Evolutionary conservation across 1,140 invertebrate genomes (phyloP).

Genomic region (Octopus bimaculoides): DNA sequence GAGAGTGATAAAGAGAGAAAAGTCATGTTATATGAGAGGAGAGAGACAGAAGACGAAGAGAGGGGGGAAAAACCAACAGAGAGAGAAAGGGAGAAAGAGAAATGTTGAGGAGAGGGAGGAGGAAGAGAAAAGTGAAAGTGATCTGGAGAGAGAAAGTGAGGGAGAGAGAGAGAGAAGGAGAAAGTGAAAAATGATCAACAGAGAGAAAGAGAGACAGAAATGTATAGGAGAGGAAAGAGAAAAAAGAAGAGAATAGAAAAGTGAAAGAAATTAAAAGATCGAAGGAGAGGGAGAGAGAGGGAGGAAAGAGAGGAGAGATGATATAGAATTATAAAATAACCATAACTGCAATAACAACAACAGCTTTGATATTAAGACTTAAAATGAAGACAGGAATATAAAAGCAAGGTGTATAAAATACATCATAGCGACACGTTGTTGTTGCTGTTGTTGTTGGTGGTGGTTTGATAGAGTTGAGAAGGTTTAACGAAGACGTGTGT

Average conservation of each 20-base stretch:
- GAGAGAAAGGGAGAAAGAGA: conserved; percentile 10
- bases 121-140: neutral
- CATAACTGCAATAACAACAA: too few species aligned
- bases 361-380: too few species aligned
- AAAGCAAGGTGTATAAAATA: too few species aligned
- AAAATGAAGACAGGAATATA: too few species aligned
- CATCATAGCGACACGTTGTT: too few species aligned
- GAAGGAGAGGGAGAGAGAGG: too few species aligned
- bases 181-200: neutral
- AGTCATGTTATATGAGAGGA: too few species aligned
- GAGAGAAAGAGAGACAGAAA: neutral
- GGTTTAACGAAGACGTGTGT: too few species aligned
- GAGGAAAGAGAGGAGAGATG: neutral
- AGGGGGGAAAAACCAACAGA: neutral
- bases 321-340: neutral
- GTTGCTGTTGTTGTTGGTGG: too few species aligned
- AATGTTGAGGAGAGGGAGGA: neutral
- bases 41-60: neutral
- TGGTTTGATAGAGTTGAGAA: too few species aligned
- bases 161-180: neutral
- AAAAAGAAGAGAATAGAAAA: neutral
- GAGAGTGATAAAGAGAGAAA: too few species aligned
- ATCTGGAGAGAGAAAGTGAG: neutral
- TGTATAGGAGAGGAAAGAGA: neutral
- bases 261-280: neutral